Base-by-base conservation (phyloP, 2,888 invertebrate genomes). In the Fragum whitleyi region DNA sequence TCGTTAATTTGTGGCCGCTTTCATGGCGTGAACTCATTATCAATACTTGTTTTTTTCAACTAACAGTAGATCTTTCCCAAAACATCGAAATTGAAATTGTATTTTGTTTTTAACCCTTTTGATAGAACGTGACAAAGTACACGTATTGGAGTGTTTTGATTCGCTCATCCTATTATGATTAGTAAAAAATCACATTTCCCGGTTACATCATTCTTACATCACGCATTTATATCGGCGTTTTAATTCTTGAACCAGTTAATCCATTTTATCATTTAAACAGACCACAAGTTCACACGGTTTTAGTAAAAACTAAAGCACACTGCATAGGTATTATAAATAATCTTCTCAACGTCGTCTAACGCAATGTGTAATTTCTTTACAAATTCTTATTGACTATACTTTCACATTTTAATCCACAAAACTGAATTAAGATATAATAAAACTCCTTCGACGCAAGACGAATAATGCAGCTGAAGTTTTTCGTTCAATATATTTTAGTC, bases 381-480 rank as follows among this genome's bases (percentile, higher is more conserved):
- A 23, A 9, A 57, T 26, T 57, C 26, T 23, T 23, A 57, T 32
- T 32, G 62, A 36, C 32, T n/a, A n/a, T 6, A 62, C 62, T 29
- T 32, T 32, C n/a, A 5, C 1, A n/a, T 32, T n/a, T n/a, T 32
- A n/a, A 32, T 62, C 62, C 19, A 3, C 5, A 32, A 3, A n/a
- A n/a, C 62, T 32, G 9, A 62, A 9, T 57, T 57, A 14, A 26
- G 28, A 57, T 57, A 23, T 23, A 57, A 57, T 28, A 26, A 57
- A 47, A 47, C 47, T 47, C 47, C 47, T 16, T 47, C 47, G 47
- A n/a, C 47, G 47, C 47, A 14, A n/a, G n/a, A 47, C 57, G 57
- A 23, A 14, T 28, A 26, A 26, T 28, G 57, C 28, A 57, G 28
- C 28, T 57, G 26, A 53, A 29, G 26, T 61, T n/a, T 19, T n/a